A percentile compares a stretch with the other conserved stretches of the same genome.
Evolutionary conservation across 2,888 invertebrate genomes (phyloP).

Genomic region (Epirrhoe tristata): DNA sequence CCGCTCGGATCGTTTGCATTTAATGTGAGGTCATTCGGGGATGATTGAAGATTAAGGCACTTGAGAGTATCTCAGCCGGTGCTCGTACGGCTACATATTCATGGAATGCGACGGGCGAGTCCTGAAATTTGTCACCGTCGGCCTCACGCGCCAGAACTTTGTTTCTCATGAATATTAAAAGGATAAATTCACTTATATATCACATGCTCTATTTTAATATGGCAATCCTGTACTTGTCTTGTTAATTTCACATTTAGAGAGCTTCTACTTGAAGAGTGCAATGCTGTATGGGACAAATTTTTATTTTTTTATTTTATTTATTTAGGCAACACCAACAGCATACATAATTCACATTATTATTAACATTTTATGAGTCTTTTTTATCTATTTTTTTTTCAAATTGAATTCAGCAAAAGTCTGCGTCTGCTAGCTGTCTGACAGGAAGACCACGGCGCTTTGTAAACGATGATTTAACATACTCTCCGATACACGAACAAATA

Average conservation of each 20-base stretch:
- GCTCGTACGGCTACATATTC: conserved; percentile 71
- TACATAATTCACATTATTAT: no score
- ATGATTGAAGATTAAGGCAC: conserved; percentile 49
- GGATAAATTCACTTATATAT: conserved; percentile 79
- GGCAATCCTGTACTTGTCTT: conserved; percentile 58
- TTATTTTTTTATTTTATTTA: no score
- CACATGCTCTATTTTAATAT: conserved; percentile 64
- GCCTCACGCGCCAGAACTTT: conserved; percentile 63
- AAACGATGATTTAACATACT: background rate
- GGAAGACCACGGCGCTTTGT: no score
- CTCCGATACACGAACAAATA: background rate
- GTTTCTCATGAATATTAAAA: conserved; percentile 77
- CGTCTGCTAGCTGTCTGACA: background rate
- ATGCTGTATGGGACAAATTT: conserved; percentile 27
- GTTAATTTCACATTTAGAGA: conserved; percentile 57
- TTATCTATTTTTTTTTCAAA: no score
- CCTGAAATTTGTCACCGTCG: conserved; percentile 68
- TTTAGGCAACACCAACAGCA: no score
- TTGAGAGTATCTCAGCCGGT: conserved; percentile 51
- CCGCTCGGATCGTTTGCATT: conserved; percentile 40
- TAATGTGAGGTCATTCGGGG: conserved; percentile 47
- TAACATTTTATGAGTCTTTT: no score
- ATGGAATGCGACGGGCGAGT: conserved; percentile 68
- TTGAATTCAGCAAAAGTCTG: conserved; percentile 29
- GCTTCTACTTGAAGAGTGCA: conserved; percentile 25